Evolutionary conservation across 2,113 vertebrate genomes (phyloP).

Genomic region (Hystrix cristata): DNA sequence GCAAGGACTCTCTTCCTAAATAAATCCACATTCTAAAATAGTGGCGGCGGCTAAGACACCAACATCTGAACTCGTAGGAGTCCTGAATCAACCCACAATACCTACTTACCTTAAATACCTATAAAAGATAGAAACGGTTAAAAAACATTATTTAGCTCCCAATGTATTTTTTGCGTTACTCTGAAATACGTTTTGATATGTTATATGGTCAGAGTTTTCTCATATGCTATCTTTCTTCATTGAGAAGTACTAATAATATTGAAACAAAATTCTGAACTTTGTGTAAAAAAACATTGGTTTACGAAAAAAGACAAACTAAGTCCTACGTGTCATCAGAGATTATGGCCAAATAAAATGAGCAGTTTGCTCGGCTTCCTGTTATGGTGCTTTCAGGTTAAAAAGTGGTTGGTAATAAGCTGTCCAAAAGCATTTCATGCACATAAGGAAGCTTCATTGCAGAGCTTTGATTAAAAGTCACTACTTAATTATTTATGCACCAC

Average conservation of each 20-base stretch:
- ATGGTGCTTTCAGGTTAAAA: conserved; percentile 34
- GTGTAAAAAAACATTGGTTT: not conserved
- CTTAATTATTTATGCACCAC: conserved; percentile 71
- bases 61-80: not conserved
- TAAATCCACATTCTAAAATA: not conserved
- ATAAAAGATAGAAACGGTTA: not conserved
- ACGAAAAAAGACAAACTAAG: not conserved
- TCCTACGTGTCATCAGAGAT: not conserved
- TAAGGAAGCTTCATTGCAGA: conserved; percentile 42
- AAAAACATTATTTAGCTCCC: not conserved
- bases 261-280: conserved; percentile 29
- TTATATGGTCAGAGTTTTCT: not conserved
- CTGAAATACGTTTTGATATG: conserved; percentile 32
- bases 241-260: not conserved
- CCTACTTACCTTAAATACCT: not conserved
- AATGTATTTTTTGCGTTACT: not conserved
- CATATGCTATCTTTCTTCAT: not conserved
- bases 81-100: not conserved
- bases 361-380: conserved; percentile 54
- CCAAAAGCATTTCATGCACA: conserved; percentile 73
- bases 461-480: conserved; percentile 69
- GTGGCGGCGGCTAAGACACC: not conserved
- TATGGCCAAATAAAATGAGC: conserved; percentile 1
- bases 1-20: not conserved
- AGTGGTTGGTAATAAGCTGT: conserved; percentile 38